These are phyloP conservation scores for Aurelia sp. DNA, from an alignment of 30 jellyfish, hydroid and myxozoan genomes.

Conservation along the genomic window DNA sequence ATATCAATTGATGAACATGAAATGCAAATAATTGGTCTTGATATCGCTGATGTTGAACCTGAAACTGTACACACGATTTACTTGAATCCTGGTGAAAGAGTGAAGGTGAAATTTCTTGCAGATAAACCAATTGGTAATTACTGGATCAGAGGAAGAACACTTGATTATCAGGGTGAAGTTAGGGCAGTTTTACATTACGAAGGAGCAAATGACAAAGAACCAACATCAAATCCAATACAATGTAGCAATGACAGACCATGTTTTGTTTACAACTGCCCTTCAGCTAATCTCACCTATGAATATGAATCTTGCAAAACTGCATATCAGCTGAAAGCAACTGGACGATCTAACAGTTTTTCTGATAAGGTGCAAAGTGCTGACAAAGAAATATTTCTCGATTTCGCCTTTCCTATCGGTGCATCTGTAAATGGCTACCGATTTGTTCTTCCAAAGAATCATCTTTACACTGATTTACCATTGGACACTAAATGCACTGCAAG, in stretches of 20 bases:
- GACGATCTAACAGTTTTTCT: conserved; percentile 46
- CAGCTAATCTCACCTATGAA: conserved; percentile 44
- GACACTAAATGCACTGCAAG: conserved; percentile 61
- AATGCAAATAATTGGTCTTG: conserved; percentile 57
- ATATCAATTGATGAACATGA: conserved; percentile 78
- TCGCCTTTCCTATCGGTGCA: conserved; percentile 93
- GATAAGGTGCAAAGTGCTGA: conserved; percentile 62
- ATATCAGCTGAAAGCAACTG: conserved; percentile 43
- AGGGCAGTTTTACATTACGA: conserved; percentile 90
- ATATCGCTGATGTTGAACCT: conserved; percentile 71
- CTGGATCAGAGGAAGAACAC: conserved; percentile 84
- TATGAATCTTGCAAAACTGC: conserved; percentile 55
- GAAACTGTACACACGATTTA: conserved; percentile 60
- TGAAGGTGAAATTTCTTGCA: conserved; percentile 55
- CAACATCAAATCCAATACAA: conserved; percentile 44
- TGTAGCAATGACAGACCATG: conserved; percentile 68
- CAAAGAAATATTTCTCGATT: conserved; percentile 70
- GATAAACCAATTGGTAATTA: conserved; percentile 53
- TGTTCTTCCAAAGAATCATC: conserved; percentile 70
- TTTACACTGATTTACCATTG: conserved; percentile 56
- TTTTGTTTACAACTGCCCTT: conserved; percentile 83
- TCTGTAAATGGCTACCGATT: conserved; percentile 79
- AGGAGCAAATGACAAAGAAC: conserved; percentile 81
- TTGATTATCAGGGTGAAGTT: conserved; percentile 66
- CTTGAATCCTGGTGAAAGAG: conserved; percentile 91